Conservation (phyloP, 2,113 vertebrate genomes). For the Microtus oregoni region DNA sequence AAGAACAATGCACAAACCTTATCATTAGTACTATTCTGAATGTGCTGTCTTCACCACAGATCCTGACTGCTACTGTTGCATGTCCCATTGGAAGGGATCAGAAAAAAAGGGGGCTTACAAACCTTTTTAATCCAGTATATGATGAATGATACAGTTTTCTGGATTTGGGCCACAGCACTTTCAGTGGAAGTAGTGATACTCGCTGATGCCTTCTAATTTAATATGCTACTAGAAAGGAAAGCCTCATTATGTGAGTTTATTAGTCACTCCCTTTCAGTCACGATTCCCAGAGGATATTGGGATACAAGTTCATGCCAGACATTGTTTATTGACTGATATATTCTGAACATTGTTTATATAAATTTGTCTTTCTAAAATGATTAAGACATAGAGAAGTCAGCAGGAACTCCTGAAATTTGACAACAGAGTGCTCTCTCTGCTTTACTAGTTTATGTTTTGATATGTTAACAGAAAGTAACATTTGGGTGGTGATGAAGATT, state of each 20-base stretch:
- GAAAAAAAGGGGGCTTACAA: conserved; percentile 17
- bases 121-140: conserved; percentile 52
- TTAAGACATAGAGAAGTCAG: conserved; percentile 19
- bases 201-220: conserved; percentile 61
- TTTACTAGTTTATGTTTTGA: conserved; percentile 41
- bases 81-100: conserved; percentile 43
- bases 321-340: conserved; percentile 30
- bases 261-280: neutral
- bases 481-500: neutral
- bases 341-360: conserved; percentile 36
- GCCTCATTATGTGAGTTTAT: conserved; percentile 43
- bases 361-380: conserved; percentile 38
- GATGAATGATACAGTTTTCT: conserved; percentile 49
- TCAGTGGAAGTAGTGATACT: conserved; percentile 14
- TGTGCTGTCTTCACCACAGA: neutral
- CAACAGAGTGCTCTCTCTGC: neutral
- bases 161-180: conserved; percentile 43
- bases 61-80: conserved; percentile 22
- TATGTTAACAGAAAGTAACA: neutral
- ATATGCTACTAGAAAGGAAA: conserved; percentile 58
- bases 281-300: neutral
- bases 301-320: conserved; percentile 27
- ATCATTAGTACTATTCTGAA: conserved; percentile 31
- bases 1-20: neutral
- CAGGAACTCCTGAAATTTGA: neutral